phyloP scores from a whole-genome alignment of 64 coral and sea anemone species.

The Montipora efflorescens region DNA sequence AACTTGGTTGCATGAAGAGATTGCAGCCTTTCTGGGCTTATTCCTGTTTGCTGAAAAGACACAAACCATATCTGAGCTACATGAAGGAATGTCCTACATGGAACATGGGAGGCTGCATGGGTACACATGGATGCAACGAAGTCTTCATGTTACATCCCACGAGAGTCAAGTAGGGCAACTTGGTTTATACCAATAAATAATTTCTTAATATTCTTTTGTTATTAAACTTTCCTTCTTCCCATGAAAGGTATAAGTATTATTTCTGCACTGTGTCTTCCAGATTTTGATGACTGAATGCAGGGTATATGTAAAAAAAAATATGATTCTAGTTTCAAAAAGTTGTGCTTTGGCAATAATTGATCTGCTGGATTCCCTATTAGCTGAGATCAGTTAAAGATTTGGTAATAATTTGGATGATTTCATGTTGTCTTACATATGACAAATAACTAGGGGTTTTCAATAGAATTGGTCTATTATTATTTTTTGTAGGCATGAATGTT shows the following conservation, averaged over 20 bases:
- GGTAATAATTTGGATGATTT: not conserved
- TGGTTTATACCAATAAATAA: constrained; percentile 8
- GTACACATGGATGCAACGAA: too few species aligned
- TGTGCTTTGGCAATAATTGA: not conserved
- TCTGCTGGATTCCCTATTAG: constrained; percentile 1
- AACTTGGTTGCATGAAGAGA: too few species aligned
- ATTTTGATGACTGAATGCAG: constrained; percentile 1
- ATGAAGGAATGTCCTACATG: too few species aligned
- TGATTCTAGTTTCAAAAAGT: constrained; percentile 9
- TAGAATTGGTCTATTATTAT: not conserved
- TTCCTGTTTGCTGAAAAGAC: too few species aligned
- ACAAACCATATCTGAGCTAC: too few species aligned
- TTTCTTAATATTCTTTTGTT: constrained; percentile 4
- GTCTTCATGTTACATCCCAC: too few species aligned
- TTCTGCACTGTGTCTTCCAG: not conserved
- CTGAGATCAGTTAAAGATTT: constrained; percentile 6
- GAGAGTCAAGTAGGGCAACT: not conserved
- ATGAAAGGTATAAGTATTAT: not conserved
- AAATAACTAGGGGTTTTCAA: constrained; percentile 9
- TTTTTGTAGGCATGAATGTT: constrained; percentile 11
- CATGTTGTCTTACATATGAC: constrained; percentile 7
- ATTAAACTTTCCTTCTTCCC: not conserved
- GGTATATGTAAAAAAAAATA: constrained; percentile 1
- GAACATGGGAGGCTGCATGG: too few species aligned
- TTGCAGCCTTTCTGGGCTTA: too few species aligned